Percentiles rank a stretch among this genome's conserved stretches.
Conservation (phyloP, 2,113 vertebrate genomes). For the Carassius carassius region DNA sequence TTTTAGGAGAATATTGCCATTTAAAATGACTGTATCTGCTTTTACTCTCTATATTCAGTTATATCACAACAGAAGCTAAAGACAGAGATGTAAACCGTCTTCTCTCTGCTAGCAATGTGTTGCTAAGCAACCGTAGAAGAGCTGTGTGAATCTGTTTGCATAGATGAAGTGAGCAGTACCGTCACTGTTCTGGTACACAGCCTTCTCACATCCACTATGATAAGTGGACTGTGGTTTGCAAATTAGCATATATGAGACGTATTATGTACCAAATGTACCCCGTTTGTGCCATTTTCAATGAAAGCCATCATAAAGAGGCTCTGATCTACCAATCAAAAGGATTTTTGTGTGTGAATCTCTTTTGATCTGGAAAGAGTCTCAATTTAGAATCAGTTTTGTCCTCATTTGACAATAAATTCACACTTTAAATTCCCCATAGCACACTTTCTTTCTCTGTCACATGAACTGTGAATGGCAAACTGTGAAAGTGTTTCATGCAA, state of each 20-base stretch:
- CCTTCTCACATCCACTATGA: constrained; percentile 12
- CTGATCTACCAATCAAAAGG: constrained; percentile 7
- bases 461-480: constrained; percentile 22
- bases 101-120: constrained; percentile 53
- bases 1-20: not conserved
- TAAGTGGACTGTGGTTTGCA: not conserved
- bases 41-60: not conserved
- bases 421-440: not conserved
- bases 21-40: not conserved
- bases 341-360: not conserved
- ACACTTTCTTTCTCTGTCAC: not conserved
- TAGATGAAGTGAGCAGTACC: constrained; percentile 48
- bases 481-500: constrained; percentile 36
- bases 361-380: not conserved
- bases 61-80: constrained; percentile 33
- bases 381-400: not conserved
- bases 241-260: constrained; percentile 12
- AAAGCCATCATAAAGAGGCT: constrained; percentile 3
- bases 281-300: not conserved
- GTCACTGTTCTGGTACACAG: not conserved
- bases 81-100: constrained; percentile 50
- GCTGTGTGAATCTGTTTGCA: constrained; percentile 54
- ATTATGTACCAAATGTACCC: not conserved
- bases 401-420: not conserved
- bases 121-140: constrained; percentile 65